Percentiles rank a stretch among this genome's conserved stretches.
Conservation (phyloP, 2,888 invertebrate genomes). For the Aleiodes alternator region DNA sequence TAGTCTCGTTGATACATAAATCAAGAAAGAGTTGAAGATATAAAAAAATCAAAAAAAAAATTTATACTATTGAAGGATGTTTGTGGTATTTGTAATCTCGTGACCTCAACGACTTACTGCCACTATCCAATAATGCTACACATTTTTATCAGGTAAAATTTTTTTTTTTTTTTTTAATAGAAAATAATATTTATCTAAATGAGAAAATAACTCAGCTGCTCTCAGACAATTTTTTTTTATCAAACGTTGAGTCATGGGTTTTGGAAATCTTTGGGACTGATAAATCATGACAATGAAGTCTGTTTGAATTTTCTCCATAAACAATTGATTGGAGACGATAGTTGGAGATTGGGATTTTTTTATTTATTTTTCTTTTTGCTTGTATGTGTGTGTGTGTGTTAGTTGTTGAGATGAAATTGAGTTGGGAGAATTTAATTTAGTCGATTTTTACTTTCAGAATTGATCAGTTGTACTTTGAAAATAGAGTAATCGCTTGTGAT, state of each 20-base stretch:
- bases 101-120: constrained; percentile 25
- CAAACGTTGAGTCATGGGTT: constrained; percentile 1
- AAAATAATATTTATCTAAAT: constrained; percentile 3
- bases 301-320: too few species aligned
- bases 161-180: neutral
- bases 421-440: too few species aligned
- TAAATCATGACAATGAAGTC: too few species aligned
- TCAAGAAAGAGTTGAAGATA: neutral
- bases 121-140: constrained; percentile 16
- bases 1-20: constrained; percentile 9
- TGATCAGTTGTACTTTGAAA: too few species aligned
- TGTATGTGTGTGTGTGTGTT: too few species aligned
- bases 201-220: neutral
- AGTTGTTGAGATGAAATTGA: too few species aligned
- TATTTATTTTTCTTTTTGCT: too few species aligned
- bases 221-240: neutral
- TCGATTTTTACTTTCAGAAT: too few species aligned
- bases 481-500: too few species aligned
- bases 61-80: neutral
- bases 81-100: constrained; percentile 14
- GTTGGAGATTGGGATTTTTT: too few species aligned
- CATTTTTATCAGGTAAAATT: constrained; percentile 24
- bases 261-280: too few species aligned
- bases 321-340: too few species aligned
- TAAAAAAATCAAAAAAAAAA: neutral